A percentile compares a stretch with the other conserved stretches of the same genome.
Evolutionary conservation across 2,888 invertebrate species (phyloP).

Genomic region (Geophilus truncorum): DNA sequence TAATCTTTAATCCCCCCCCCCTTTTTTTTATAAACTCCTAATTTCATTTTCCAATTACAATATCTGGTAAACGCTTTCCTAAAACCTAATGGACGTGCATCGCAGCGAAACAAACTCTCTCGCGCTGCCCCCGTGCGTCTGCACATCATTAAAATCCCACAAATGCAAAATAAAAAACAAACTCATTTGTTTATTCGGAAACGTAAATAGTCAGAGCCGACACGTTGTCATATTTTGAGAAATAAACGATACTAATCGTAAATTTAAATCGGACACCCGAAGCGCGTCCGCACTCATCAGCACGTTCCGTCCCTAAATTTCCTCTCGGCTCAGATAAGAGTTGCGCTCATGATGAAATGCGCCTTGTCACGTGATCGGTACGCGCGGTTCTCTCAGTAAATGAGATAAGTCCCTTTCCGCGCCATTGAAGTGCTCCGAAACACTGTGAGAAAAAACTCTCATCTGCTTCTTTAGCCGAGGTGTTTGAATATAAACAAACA

Average conservation of each 20-base stretch:
- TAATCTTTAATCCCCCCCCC: background rate
- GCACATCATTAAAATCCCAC: background rate
- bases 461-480: too few species aligned
- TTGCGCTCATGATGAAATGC: slow-evolving; percentile 2
- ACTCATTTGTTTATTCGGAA: background rate
- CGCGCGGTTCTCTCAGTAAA: background rate
- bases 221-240: background rate
- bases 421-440: background rate
- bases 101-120: too few species aligned
- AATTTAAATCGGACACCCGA: slow-evolving; percentile 6
- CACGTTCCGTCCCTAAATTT: slow-evolving; percentile 7
- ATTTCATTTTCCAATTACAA: too few species aligned
- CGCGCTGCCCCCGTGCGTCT: too few species aligned
- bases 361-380: slow-evolving; percentile 7
- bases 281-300: slow-evolving; percentile 3
- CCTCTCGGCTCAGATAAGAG: slow-evolving; percentile 3
- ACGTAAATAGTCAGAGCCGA: background rate
- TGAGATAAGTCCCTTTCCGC: background rate
- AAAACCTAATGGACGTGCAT: too few species aligned
- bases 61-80: too few species aligned
- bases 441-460: too few species aligned
- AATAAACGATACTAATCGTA: slow-evolving; percentile 22
- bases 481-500: background rate
- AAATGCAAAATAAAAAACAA: background rate
- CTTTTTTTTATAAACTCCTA: too few species aligned